phyloP scores from a whole-genome alignment of 92 coral and sea anemone species.

The Chrysogorgia sp. region DNA sequence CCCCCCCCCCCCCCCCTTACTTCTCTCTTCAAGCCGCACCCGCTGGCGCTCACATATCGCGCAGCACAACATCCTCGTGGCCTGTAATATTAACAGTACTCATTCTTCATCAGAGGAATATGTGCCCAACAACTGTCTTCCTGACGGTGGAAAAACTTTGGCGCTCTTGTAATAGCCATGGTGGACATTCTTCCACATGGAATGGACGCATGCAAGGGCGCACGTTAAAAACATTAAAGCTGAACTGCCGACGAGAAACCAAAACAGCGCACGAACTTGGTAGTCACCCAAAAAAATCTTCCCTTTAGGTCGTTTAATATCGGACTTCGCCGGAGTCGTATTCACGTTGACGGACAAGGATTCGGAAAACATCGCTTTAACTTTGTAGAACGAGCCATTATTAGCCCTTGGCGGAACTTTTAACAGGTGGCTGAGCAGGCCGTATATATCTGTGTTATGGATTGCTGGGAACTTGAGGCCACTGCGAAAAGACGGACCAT shows the following conservation, averaged over 20 bases:
- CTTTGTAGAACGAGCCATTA: constrained; percentile 58
- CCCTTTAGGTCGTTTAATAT: neutral
- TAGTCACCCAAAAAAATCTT: constrained; percentile 8
- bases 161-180: neutral
- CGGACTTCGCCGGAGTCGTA: neutral
- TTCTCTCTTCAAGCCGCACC: too few species aligned
- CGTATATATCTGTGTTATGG: constrained; percentile 72
- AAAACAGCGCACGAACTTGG: constrained; percentile 1
- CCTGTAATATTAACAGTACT: too few species aligned
- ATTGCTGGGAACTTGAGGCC: constrained; percentile 63
- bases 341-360: neutral
- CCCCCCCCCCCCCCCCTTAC: too few species aligned
- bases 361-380: constrained; percentile 24
- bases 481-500: constrained; percentile 79
- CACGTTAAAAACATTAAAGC: constrained; percentile 5
- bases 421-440: constrained; percentile 68
- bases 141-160: neutral
- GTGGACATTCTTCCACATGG: constrained; percentile 1
- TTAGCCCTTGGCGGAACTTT: constrained; percentile 70
- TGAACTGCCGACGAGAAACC: constrained; percentile 11
- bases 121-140: neutral
- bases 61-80: too few species aligned
- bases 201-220: constrained; percentile 2
- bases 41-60: too few species aligned
- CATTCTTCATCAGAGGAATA: too few species aligned